Base-by-base conservation (phyloP, 2,797 vertebrate genomes). In the Otolemur crassicaudatus region DNA sequence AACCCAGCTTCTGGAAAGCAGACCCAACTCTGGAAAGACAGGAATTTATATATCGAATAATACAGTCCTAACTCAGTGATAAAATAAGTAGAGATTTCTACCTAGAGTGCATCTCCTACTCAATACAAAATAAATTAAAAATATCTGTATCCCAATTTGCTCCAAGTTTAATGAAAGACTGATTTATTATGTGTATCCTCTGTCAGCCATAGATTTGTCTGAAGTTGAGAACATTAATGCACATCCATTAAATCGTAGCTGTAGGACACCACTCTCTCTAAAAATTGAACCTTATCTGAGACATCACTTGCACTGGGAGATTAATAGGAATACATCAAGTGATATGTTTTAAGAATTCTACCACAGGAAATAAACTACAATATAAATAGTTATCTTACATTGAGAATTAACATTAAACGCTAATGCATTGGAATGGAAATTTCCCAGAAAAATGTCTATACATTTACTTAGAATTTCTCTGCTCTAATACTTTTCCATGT, bases 81-180 rank as follows among this genome's bases (percentile, higher is more conserved):
- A 72, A 75, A 49, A 79, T 75, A n/a, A 60, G 17, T 31, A 94
- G 65, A 75, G 9, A 77, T 93, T 83, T 93, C 81, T 19, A 70
- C 25, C 25, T 31, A 14, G n/a, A 81, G 16, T 77, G 2, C 29
- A 43, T 83, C 75, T 87, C 4, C 4, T 85, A 63, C 4, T n/a
- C 53, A 63, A 20, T 69, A 43, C 69, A 91, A 75, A 86, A 72
- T 84, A 90, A 95, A 86, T 94, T 76, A 58, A 92, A 37, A 90
- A 81, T 90, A 73, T 34, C 69, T 92, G 2, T 77, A 69, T 77
- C 70, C 83, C 31, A 58, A 2, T 58, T 5, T 63, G 80, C 7
- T 87, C 58, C 10, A 37, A 92, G 27, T 86, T 87, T 94, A 87
- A 89, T 80, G 53, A 79, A 92, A 76, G 27, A 43, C 14, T 65